phyloP scores from a whole-genome alignment of 2,113 vertebrate genomes.

The Drymodes brunneopygia region DNA sequence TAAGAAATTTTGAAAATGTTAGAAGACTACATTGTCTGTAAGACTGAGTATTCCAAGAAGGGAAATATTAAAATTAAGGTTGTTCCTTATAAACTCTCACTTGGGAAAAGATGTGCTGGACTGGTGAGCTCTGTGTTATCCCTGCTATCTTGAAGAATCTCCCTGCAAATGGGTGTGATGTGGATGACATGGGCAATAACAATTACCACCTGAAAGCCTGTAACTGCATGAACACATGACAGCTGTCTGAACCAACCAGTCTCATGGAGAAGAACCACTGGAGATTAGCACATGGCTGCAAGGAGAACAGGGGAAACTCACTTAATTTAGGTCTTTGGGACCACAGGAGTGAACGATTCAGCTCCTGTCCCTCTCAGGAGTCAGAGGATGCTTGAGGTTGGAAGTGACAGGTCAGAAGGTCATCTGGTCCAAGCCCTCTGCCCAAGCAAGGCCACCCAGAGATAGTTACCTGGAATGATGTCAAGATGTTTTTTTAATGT shows the following conservation, averaged over 20 bases:
- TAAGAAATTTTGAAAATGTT: not conserved
- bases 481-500: not conserved
- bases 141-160: not conserved
- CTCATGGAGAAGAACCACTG: not conserved
- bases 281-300: not conserved
- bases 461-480: rapidly evolving
- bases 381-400: not conserved
- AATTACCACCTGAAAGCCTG: not conserved
- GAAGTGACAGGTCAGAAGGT: not conserved
- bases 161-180: not conserved
- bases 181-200: not conserved
- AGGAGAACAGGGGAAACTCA: not conserved
- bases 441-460: not conserved
- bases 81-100: not conserved
- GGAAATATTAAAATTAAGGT: not conserved
- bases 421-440: not conserved
- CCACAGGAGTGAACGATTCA: not conserved
- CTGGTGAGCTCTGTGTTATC: not conserved
- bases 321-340: not conserved
- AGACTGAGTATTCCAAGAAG: not conserved
- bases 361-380: not conserved
- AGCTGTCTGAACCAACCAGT: not conserved
- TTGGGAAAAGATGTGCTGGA: not conserved
- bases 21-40: not conserved
- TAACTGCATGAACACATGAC: not conserved